Conservation (phyloP, 2,113 vertebrate species). For the Paramormyrops kingsleyae region DNA sequence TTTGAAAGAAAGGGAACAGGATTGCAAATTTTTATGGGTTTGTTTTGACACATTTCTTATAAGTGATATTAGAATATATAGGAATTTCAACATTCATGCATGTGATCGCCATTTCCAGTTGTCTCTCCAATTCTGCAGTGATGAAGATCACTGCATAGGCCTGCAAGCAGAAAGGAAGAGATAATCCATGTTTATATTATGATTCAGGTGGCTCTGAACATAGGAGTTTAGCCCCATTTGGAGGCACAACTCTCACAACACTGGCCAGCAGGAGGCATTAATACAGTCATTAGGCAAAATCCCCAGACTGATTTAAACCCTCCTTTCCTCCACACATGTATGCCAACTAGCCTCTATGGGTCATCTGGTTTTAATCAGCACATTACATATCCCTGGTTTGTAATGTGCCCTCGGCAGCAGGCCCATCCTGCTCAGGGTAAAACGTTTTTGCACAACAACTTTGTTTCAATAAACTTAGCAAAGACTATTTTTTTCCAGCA, state of each 20-base stretch:
- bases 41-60: not conserved
- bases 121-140: not conserved
- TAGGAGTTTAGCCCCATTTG: not conserved
- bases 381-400: not conserved
- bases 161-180: not conserved
- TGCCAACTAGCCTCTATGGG: not conserved
- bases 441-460: not conserved
- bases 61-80: not conserved
- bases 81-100: not conserved
- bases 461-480: not conserved
- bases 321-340: not conserved
- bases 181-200: not conserved
- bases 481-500: not conserved
- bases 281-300: not conserved
- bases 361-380: not conserved
- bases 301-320: not conserved
- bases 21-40: not conserved
- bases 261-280: not conserved
- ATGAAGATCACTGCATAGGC: not conserved
- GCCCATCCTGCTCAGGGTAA: not conserved
- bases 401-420: not conserved
- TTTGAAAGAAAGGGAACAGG: not conserved
- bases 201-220: not conserved
- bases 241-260: not conserved
- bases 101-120: not conserved